Evolutionary conservation across 2,797 vertebrate species (phyloP).

Genomic region (Buceros bicornis): DNA sequence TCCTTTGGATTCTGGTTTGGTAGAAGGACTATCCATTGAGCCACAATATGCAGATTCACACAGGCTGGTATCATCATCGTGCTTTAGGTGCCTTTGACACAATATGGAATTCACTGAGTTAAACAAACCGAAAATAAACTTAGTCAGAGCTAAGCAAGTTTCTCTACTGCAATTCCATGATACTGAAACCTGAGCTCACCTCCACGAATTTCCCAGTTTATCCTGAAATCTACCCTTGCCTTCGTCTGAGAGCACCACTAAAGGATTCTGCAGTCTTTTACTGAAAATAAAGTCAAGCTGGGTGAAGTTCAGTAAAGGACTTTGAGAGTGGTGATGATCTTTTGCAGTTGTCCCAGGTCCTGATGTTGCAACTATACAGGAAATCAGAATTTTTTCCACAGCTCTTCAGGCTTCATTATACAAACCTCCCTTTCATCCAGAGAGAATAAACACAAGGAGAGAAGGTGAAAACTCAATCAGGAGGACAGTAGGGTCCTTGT

Average conservation of each 20-base stretch:
- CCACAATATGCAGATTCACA: background rate
- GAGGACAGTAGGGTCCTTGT: background rate
- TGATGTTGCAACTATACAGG: background rate
- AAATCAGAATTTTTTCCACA: background rate
- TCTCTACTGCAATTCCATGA: background rate
- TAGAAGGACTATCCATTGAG: background rate
- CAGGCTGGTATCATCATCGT: background rate
- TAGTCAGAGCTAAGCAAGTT: background rate
- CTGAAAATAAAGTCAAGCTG: background rate
- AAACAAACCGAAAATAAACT: background rate
- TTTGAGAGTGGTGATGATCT: background rate
- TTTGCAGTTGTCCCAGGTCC: background rate
- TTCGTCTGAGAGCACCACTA: background rate
- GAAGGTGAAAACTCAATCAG: background rate
- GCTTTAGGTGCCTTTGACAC: background rate
- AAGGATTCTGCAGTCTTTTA: background rate
- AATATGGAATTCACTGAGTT: background rate
- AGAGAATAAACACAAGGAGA: background rate
- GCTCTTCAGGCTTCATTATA: background rate
- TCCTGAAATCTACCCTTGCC: background rate
- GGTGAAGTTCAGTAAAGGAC: background rate
- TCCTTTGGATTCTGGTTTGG: background rate
- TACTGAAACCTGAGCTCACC: background rate
- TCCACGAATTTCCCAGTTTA: background rate
- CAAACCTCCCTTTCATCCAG: background rate